These are phyloP conservation scores for Leucopsar rothschildi DNA, from an alignment of 2,113 vertebrate species.

Conservation along the genomic window DNA sequence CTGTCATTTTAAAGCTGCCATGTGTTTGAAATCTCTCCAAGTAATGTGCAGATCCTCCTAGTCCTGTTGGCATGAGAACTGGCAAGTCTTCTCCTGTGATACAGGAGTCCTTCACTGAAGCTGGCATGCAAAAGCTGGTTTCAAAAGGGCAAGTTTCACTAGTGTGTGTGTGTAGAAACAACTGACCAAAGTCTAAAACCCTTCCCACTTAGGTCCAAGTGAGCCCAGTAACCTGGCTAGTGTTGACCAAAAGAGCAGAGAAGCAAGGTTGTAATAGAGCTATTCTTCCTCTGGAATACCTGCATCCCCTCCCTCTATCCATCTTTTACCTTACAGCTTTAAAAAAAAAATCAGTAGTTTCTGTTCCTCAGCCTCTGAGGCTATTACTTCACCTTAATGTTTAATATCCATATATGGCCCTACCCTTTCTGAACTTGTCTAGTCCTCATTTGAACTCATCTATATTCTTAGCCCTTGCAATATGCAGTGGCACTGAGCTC, in stretches of 20 bases:
- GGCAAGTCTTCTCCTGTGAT: background rate
- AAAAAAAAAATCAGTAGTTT: background rate
- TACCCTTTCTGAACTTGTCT: background rate
- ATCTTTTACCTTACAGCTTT: background rate
- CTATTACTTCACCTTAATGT: background rate
- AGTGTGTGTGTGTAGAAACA: background rate
- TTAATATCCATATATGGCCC: background rate
- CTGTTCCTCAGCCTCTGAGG: background rate
- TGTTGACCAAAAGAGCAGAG: background rate
- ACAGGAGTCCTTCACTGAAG: background rate
- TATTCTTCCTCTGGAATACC: background rate
- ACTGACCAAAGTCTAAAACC: background rate
- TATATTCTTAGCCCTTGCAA: background rate
- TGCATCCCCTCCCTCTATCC: fast-evolving
- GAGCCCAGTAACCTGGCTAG: background rate
- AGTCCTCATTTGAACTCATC: background rate
- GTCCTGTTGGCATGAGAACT: background rate
- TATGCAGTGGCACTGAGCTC: background rate
- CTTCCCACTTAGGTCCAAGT: background rate
- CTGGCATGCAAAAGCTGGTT: background rate
- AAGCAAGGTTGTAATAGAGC: background rate
- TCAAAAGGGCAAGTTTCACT: background rate
- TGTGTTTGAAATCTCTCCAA: background rate
- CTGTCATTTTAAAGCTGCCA: background rate
- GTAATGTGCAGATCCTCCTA: background rate